Evolutionary conservation across 2,888 invertebrate species (phyloP).

Genomic region (Callyntrura guangdongensis): DNA sequence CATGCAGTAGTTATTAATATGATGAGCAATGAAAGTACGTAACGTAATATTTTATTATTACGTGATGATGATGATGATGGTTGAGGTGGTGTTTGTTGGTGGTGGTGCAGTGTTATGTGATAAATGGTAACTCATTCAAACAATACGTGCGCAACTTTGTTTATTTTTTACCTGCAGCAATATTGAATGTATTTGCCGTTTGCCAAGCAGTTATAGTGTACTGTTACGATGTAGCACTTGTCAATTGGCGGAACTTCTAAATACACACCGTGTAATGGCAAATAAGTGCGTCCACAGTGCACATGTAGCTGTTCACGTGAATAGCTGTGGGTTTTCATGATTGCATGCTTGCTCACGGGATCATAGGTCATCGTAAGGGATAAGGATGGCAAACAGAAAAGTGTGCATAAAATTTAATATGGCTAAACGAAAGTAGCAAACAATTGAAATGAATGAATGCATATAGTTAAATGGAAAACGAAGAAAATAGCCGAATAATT

Average conservation of each 20-base stretch:
- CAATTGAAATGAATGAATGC: no score
- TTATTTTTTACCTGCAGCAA: not conserved
- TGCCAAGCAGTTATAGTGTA: no score
- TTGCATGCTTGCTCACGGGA: no score
- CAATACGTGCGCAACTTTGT: slow-evolving; percentile 46
- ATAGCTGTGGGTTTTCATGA: not conserved
- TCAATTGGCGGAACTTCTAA: not conserved
- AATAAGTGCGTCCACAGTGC: not conserved
- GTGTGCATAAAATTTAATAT: no score
- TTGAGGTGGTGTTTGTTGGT: no score
- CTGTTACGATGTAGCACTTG: not conserved
- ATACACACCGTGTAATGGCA: no score
- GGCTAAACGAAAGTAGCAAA: no score
- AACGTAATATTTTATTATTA: slow-evolving; percentile 40
- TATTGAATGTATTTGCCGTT: no score
- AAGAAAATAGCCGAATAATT: no score
- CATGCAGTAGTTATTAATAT: slow-evolving; percentile 6
- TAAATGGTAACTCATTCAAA: slow-evolving; percentile 44
- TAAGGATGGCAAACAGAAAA: no score
- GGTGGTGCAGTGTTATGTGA: slow-evolving; percentile 38
- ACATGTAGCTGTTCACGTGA: not conserved
- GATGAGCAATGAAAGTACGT: slow-evolving; percentile 21
- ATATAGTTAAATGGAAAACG: no score
- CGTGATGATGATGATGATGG: slow-evolving; percentile 18
- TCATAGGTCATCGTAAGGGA: no score